phyloP scores from a whole-genome alignment of 2,888 invertebrate species.

The Crepidodera aurea region DNA sequence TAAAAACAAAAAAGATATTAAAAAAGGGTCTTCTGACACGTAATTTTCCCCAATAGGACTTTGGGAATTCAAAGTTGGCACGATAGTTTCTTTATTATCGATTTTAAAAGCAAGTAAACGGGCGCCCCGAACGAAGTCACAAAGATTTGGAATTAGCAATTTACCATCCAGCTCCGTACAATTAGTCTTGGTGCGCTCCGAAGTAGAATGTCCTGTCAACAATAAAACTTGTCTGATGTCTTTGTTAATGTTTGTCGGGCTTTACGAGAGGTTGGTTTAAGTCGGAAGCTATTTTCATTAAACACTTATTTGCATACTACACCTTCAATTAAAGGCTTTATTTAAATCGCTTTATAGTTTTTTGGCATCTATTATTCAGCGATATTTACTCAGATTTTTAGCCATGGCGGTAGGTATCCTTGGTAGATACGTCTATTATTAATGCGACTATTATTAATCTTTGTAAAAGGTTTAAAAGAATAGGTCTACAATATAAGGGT shows the following conservation, averaged over 20 bases:
- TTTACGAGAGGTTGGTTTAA: conserved; percentile 33
- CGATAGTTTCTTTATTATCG: too few species aligned
- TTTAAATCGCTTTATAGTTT: conserved; percentile 26
- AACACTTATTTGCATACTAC: conserved; percentile 40
- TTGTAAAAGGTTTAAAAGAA: too few species aligned
- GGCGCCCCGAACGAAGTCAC: not conserved
- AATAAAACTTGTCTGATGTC: conserved; percentile 41
- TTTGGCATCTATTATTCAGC: conserved; percentile 1
- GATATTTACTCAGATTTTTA: too few species aligned
- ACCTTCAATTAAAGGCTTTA: conserved; percentile 35
- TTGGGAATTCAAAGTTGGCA: too few species aligned
- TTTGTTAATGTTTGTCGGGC: conserved; percentile 38
- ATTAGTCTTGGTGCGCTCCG: conserved; percentile 21
- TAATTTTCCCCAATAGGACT: too few species aligned
- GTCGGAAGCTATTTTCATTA: conserved; percentile 40
- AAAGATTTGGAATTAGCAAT: conserved; percentile 21
- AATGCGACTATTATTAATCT: too few species aligned
- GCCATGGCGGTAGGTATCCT: too few species aligned
- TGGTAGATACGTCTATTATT: too few species aligned
- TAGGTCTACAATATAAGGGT: too few species aligned
- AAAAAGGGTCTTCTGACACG: too few species aligned
- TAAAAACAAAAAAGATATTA: too few species aligned
- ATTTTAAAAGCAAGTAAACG: too few species aligned
- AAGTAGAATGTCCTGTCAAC: conserved; percentile 36
- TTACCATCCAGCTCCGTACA: conserved; percentile 14